Base-by-base conservation (phyloP, 2,888 invertebrate species). In the Tachina lurida region DNA sequence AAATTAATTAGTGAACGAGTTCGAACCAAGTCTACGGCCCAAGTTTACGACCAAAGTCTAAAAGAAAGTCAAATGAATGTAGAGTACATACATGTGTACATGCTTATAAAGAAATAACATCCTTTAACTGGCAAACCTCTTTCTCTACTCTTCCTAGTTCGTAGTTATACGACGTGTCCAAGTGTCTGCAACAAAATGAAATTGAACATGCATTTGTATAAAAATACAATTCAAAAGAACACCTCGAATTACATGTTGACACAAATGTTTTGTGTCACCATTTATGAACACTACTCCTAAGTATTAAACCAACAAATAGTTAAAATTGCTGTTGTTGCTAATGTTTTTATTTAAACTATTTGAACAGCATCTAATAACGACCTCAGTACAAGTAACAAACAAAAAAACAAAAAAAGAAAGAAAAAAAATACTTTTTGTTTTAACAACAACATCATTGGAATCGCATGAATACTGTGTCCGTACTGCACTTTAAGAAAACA, bases 221-320 rank as follows among this genome's bases (percentile, higher is more conserved):
- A 67, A 31, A 73, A 77, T 62, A 73, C 76, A 77, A 87, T 80
- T 84, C 86, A 80, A 79, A 78, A 79, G 82, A 83, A 87, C 87
- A 87, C 87, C 84, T 87, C 84, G 87, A 81, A 87, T 87, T 87
- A 87, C 87, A 84, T 87, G 87, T 87, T 73, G 86, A 87, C 87
- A 87, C 75, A 86, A 87, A 87, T 87, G 87, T 87, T 86, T 87
- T 79, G 81, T 87, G 87, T 87, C 87, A 87, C 87, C 87, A 84
- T 87, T 87, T 87, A 87, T 87, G 87, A 87, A 87, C 87, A 80
- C 78, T 54, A 83, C 77, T 77, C 31, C 60, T 77, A 60, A 83
- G 73, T 65, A 81, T 77, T 77, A 63, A 83, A 67, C 75, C 75
- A 75, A 82, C 83, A 83, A 83, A 77, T 83, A 83, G 71, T 77